Conservation (phyloP, 2,888 invertebrate genomes). For the Trachelus iudaicus region DNA sequence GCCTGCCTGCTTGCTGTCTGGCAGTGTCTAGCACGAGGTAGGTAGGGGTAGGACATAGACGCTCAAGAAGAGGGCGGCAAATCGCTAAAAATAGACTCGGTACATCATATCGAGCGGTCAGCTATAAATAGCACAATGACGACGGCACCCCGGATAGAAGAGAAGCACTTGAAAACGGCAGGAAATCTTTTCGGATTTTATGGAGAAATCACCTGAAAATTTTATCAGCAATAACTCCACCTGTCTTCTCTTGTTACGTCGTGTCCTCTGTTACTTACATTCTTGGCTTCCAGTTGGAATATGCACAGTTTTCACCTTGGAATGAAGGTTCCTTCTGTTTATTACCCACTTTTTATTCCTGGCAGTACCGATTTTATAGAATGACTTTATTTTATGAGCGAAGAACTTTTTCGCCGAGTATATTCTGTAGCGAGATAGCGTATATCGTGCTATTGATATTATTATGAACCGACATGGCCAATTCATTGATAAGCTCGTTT, state of each 20-base stretch:
- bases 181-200: neutral
- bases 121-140: constrained; percentile 54
- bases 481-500: neutral
- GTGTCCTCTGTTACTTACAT: neutral
- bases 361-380: neutral
- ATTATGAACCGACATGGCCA: neutral
- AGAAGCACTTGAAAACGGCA: constrained; percentile 5
- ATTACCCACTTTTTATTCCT: neutral
- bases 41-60: constrained; percentile 26
- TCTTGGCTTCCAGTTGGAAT: neutral
- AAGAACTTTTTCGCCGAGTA: neutral
- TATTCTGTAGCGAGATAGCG: neutral
- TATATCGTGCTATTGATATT: neutral
- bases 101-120: constrained; percentile 61
- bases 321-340: neutral
- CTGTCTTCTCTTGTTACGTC: neutral
- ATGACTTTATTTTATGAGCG: neutral
- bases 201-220: neutral
- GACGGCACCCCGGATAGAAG: constrained; percentile 9
- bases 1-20: neutral
- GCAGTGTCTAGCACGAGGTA: constrained; percentile 9
- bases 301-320: neutral
- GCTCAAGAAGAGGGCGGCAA: constrained; percentile 42
- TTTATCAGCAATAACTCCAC: neutral
- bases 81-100: constrained; percentile 57